These are phyloP conservation scores for Equus quagga DNA, from an alignment of 2,113 vertebrate genomes.

Conservation along the genomic window DNA sequence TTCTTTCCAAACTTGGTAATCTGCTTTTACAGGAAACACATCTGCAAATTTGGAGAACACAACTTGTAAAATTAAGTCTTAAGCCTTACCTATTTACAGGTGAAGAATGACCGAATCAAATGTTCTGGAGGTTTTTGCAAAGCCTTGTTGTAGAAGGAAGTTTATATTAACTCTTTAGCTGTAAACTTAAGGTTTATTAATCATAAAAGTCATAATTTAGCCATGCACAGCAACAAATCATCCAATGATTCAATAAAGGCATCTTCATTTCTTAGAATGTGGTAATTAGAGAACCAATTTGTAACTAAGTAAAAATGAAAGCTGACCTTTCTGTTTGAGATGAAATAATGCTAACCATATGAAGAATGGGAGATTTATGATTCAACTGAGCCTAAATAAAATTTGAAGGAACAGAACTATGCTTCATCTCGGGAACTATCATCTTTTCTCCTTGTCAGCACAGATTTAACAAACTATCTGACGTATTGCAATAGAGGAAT, in stretches of 20 bases:
- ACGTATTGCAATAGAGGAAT: not conserved
- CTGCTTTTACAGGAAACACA: not conserved
- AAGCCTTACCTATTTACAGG: not conserved
- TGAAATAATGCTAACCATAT: not conserved
- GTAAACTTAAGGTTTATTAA: not conserved
- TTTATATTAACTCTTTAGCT: not conserved
- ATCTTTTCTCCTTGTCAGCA: conserved; percentile 44
- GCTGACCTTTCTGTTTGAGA: conserved; percentile 57
- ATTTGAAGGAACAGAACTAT: not conserved
- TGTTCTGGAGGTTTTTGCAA: not conserved
- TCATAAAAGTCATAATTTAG: conserved; percentile 6
- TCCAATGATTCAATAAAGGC: not conserved
- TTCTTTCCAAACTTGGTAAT: not conserved
- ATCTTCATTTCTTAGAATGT: not conserved
- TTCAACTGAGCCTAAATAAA: not conserved
- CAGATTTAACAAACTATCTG: not conserved
- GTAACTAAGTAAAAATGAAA: conserved; percentile 57
- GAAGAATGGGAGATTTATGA: conserved; percentile 53
- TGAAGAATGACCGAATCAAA: not conserved
- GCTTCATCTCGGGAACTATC: not conserved
- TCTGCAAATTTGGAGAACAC: not conserved
- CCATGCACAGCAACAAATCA: not conserved
- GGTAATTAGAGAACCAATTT: conserved; percentile 55
- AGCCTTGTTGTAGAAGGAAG: not conserved
- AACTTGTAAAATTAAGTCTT: not conserved